phyloP scores from a whole-genome alignment of 2,113 vertebrate genomes.

The Sciurus niger region DNA sequence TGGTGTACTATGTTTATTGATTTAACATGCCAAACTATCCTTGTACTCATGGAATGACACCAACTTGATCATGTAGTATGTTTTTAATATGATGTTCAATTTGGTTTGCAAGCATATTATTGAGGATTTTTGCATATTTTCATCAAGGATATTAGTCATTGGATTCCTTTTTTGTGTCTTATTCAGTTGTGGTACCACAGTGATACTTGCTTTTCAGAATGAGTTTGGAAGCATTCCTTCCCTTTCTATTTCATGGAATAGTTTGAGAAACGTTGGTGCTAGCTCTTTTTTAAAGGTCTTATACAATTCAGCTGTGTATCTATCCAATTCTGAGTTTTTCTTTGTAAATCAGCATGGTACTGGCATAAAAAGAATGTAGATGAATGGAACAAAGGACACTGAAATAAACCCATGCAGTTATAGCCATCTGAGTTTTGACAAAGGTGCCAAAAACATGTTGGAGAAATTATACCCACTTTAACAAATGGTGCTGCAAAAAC shows the following conservation, averaged over 20 bases:
- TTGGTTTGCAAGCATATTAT: background rate
- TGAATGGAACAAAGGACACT: background rate
- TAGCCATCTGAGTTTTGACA: background rate
- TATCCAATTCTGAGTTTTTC: background rate
- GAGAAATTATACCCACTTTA: background rate
- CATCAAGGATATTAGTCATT: background rate
- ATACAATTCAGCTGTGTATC: background rate
- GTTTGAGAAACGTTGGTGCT: background rate
- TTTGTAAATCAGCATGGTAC: background rate
- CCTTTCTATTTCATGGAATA: background rate
- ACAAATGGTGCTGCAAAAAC: background rate
- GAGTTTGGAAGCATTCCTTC: background rate
- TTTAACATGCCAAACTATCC: background rate
- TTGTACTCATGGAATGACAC: background rate
- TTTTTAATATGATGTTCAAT: background rate
- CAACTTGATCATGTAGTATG: background rate
- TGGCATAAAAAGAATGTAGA: background rate
- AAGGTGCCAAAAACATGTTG: background rate
- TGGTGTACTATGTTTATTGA: background rate
- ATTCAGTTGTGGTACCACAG: background rate
- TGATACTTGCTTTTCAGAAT: background rate
- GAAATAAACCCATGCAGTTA: background rate
- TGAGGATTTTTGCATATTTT: background rate
- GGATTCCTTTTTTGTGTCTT: background rate
- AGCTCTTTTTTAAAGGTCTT: background rate